phyloP scores from a whole-genome alignment of 2,113 vertebrate species.

The Pogonocichla stellata region DNA sequence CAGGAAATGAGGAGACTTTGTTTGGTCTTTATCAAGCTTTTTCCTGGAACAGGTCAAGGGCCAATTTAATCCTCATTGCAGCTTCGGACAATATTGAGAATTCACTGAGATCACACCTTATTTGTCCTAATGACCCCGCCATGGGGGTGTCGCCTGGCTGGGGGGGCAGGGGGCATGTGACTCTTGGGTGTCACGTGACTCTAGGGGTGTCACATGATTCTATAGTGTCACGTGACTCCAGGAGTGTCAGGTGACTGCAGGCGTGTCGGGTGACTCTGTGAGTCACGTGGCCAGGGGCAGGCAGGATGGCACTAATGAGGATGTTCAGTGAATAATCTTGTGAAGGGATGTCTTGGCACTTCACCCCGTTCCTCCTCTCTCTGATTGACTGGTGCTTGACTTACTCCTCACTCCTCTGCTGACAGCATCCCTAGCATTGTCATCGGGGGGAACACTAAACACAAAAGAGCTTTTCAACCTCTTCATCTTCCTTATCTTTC shows the following conservation, averaged over 20 bases:
- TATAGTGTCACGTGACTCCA: no score
- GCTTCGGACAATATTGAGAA: neutral
- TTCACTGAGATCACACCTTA: conserved; percentile 20
- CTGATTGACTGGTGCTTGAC: conserved; percentile 41
- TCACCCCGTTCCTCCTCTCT: neutral
- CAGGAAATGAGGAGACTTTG: neutral
- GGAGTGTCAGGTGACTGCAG: no score
- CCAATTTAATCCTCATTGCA: neutral
- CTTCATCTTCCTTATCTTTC: neutral
- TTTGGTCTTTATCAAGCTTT: neutral
- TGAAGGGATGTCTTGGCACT: conserved; percentile 49
- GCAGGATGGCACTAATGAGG: neutral
- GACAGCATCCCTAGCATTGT: neutral
- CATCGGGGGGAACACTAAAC: neutral
- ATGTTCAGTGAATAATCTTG: conserved; percentile 36
- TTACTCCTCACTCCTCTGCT: neutral
- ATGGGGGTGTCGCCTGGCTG: no score
- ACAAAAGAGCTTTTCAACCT: neutral
- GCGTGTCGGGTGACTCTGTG: no score
- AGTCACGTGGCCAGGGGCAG: no score
- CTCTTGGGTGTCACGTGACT: no score
- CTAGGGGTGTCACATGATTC: no score
- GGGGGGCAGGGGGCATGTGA: no score
- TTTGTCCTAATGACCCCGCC: neutral
- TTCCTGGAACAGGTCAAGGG: neutral